phyloP scores from a whole-genome alignment of 37 sponge, comb jelly and placozoan genomes.

The Hexactinellida sp. region DNA sequence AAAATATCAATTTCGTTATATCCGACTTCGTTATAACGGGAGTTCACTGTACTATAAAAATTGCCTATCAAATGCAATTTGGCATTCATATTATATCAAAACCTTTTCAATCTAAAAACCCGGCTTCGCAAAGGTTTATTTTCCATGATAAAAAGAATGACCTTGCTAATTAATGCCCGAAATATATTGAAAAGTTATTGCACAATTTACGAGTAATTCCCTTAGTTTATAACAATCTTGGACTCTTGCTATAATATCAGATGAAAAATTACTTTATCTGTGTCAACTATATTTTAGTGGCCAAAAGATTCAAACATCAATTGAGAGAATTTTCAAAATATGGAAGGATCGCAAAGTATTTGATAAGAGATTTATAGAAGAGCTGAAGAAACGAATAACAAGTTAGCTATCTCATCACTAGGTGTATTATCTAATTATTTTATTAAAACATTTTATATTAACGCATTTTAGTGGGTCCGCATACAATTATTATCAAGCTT shows the following conservation, averaged over 20 bases:
- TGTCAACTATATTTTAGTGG: conserved; percentile 40
- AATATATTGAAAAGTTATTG: no score
- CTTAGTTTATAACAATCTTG: no score
- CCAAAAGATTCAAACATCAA: conserved; percentile 53
- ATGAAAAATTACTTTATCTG: background rate
- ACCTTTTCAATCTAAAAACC: no score
- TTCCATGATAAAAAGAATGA: background rate
- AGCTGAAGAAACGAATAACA: conserved; percentile 26
- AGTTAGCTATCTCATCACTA: background rate
- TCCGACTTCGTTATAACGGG: background rate
- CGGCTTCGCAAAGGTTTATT: background rate
- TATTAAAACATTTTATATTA: no score
- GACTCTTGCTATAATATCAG: no score
- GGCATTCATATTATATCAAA: no score
- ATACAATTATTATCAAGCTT: background rate
- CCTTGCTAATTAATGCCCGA: background rate
- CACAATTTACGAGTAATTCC: no score
- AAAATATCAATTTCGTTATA: no score
- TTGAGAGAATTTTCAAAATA: conserved; percentile 56
- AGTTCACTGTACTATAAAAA: background rate
- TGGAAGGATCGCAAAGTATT: conserved; percentile 76
- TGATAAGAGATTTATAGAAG: conserved; percentile 33
- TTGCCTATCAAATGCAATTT: no score
- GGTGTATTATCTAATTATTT: no score
- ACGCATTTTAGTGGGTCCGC: background rate